Evolutionary conservation across 2,113 vertebrate species (phyloP).

Genomic region (Drymodes brunneopygia): DNA sequence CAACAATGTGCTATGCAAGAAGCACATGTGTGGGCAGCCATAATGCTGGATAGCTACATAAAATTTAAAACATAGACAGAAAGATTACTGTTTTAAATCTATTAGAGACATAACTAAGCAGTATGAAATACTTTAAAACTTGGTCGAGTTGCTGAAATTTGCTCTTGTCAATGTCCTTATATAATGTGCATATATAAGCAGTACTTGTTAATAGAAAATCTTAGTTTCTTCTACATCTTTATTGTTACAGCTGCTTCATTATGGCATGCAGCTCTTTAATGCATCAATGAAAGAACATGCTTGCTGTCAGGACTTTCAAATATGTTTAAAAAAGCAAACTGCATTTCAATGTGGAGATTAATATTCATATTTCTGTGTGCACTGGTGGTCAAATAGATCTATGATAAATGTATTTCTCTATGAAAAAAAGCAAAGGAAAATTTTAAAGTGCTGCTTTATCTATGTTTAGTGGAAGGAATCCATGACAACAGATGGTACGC

Average conservation of each 20-base stretch:
- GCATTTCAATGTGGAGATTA: neutral
- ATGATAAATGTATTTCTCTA: neutral
- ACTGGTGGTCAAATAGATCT: neutral
- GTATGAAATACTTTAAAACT: neutral
- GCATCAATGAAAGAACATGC: neutral
- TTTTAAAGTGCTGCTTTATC: neutral
- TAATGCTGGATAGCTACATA: neutral
- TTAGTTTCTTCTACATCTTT: neutral
- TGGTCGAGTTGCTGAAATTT: accelerated
- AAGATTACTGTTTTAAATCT: neutral
- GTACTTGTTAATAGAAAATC: neutral
- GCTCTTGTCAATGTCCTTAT: neutral
- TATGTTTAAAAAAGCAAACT: neutral
- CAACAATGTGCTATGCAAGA: neutral
- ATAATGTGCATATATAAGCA: neutral
- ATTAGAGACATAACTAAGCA: neutral
- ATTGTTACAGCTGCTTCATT: neutral
- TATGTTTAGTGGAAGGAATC: neutral
- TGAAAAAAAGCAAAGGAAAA: neutral
- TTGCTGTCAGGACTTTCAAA: neutral
- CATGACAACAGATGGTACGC: neutral
- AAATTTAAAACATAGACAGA: neutral
- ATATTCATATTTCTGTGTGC: neutral
- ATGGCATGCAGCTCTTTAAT: neutral
- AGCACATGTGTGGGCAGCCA: accelerated